Evolutionary conservation across 2,888 invertebrate species (phyloP).

Genomic region (Agrilus cyanescens): DNA sequence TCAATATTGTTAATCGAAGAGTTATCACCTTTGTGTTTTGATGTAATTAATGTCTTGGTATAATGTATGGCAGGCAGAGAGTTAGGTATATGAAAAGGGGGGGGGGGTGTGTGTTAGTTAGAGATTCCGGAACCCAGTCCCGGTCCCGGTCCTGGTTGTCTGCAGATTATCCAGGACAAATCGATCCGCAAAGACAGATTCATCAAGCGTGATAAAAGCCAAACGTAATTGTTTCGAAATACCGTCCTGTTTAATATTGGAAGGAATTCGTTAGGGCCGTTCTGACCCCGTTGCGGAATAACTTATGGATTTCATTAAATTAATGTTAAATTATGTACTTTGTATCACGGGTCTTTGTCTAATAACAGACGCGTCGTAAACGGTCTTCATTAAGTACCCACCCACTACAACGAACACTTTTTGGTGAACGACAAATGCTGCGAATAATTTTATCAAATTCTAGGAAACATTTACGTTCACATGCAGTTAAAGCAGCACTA

Average conservation of each 20-base stretch:
- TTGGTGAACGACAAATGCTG: too few relatives aligned
- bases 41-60: too few relatives aligned
- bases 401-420: neutral
- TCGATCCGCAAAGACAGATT: conserved; percentile 25
- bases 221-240: conserved; percentile 26
- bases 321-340: neutral
- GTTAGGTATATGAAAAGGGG: too few relatives aligned
- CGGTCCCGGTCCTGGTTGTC: too few relatives aligned
- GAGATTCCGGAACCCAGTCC: too few relatives aligned
- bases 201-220: conserved; percentile 26
- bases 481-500: too few relatives aligned
- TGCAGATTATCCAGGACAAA: conserved; percentile 24
- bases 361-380: neutral
- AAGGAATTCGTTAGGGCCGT: conserved; percentile 19
- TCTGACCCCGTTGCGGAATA: conserved; percentile 17
- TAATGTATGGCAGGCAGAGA: too few relatives aligned
- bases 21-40: too few relatives aligned
- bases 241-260: conserved; percentile 18
- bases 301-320: conserved; percentile 20
- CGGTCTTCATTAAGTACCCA: neutral
- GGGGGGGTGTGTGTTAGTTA: too few relatives aligned
- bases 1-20: too few relatives aligned
- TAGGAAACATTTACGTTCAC: too few relatives aligned
- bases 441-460: too few relatives aligned
- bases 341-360: conserved; percentile 3